Base-by-base conservation (phyloP, 2,113 vertebrate species). In the Pongo abelii region DNA sequence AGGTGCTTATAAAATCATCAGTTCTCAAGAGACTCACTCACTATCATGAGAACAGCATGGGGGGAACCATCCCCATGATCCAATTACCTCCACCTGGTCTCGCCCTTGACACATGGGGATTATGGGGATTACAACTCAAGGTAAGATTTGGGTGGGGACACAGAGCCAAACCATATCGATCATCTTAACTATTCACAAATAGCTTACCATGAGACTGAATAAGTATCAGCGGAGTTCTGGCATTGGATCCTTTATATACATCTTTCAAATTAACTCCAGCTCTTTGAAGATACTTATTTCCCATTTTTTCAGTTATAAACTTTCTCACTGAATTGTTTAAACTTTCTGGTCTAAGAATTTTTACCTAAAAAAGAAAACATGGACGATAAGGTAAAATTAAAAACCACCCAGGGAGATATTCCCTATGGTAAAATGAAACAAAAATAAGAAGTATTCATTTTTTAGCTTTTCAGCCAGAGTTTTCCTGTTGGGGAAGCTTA, bases 261-360 rank as follows among this genome's bases (percentile, higher is more conserved):
- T 98, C 94, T n/a, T 94, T 98, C 92, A 98, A 38, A 78, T 97
- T 97, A 17, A 97, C 50, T 32, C 95, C 89, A 5, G 95, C 91
- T 88, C 70, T 88, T 7, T 75, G 89, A 84, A 98, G 83, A 92
- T 98, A 98, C 2, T 97, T 96, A 2, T 61, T 43, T 48, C 98
- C 98, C 52, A 99, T 94, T 72, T 98, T 98, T 89, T 98, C 98
- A 78, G 57, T 48, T 22, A 99, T 46, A 92, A 99, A 99, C 3
- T 12, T 93, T 80, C 61, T 97, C 59, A 98, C 94, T 25, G 98
- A 95, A 83, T 61, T 94, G 46, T 64, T 97, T 79, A 99, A 97
- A 86, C 75, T 43, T 91, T 98, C 98, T 38, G 98, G 97, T 38
- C 90, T 97, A 40, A 99, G 98, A 72, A 98, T 89, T 97, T 98